Evolutionary conservation across 92 coral and sea anemone species (phyloP), one percentile per base, ranked within the genome.

Genomic region (Heteractis magnifica): DNA sequence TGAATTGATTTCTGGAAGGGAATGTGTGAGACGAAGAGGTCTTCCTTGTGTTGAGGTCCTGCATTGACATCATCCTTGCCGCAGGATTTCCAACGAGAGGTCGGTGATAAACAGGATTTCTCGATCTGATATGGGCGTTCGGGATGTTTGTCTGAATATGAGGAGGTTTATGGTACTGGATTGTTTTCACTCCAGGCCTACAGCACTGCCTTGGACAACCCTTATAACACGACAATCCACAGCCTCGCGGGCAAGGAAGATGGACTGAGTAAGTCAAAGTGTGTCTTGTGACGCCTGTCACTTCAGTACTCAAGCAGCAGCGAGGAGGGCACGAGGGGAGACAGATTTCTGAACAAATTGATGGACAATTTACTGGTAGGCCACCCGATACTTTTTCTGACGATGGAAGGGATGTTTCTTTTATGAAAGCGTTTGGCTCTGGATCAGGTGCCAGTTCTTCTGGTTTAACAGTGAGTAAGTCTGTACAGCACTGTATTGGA

Each of bases 401-500:
- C 26, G 23, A 20, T 48, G 11, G 44, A 26, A 68, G 23, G 73
- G 20, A 6, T 21, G 62, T 13, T 18, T 70, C 76, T 81, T 81
- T 81, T 19, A 81, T 59, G 26, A 81, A n/a, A 10, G 77, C 77
- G 49, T 70, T 77, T 12, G 82, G 88, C 21, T 85, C 88, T 78
- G 88, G 77, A 71, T 85, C 88, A 8, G 82, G 83, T n/a, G 79
- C 78, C 52, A 85, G 79, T 59, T 85, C 88, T 26, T 85, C 88
- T 3, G 88, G 88, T 49, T 73, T 85, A 19, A 85, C 83, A 10
- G 88, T 85, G 44, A 85, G 77, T 15, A 85, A 65, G 60, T 85
- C 88, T 51, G 88, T 85, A 49, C 88, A 85, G 72, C 88, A 85
- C 20, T 78, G 88, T 85, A 85, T 85, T 16, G 88, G 88, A 72